Base-by-base conservation (phyloP, 2,797 vertebrate genomes). In the Crocodylus rhombifer region DNA sequence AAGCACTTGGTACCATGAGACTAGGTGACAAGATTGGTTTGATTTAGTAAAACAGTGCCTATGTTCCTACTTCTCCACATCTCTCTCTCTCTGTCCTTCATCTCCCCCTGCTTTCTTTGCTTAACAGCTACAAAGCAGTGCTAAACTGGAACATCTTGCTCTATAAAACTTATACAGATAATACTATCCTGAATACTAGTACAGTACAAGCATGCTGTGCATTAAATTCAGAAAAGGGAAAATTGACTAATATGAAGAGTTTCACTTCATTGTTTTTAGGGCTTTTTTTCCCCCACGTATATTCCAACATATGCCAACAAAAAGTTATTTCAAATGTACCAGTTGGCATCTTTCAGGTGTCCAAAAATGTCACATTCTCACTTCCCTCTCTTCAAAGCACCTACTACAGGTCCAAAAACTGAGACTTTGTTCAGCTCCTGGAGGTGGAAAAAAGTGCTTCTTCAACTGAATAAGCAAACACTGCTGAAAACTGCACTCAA, bases 1-100 rank as follows among this genome's bases (percentile, higher is more conserved):
- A 87, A 93, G 86, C 86, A 95, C 60, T 81, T 62, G 83, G 80
- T 91, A 17, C 81, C 81, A 61, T 28, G 60, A 75, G 60, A 64
- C 14, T 64, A 8, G 17, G 15, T 64, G n/a, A 28, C 28, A 2
- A 20, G 15, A 18, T 77, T 62, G 56, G 55, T 20, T 21, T 56
- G 63, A 21, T 64, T 67, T 62, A 36, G 79, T 33, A 14, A 2
- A 36, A 13, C 82, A 18, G 20, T 61, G 69, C 17, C 71, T 51
- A 0, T 18, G 3, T 67, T 21, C 23, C 15, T n/a, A 10, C 73
- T n/a, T n/a, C 11, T 80, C 69, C 28, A 0, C 5, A 8, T 74
- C 80, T 82, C 69, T 55, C 20, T 76, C 57, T 78, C n/a, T n/a
- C 60, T 9, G 56, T 64, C 28, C 63, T 64, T n/a, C 17, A n/a